Evolutionary conservation across 2,888 invertebrate species (phyloP), one percentile per base, ranked within the genome.

Genomic region (Punctoribates punctum): DNA sequence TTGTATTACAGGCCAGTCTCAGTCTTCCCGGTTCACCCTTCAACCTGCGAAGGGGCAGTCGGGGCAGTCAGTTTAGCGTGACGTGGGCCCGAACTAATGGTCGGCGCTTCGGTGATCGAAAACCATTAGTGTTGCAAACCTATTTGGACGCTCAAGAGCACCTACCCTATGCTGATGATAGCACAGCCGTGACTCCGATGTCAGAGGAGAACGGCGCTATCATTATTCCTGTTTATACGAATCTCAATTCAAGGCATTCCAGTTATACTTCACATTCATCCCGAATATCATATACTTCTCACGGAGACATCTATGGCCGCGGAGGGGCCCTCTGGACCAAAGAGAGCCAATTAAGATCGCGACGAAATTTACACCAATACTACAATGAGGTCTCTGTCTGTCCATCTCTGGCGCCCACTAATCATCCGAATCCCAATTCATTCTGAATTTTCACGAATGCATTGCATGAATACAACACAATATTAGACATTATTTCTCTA

Each of bases 21-120:
- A 96, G 96, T 86, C 90, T 97, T 84, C 96, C 96, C 82, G 96
- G 96, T 82, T 96, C 96, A 81, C 96, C 96, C 82, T 96, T 95
- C 89, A 93, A 93, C 87, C 88, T 91, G 82, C 90, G 96, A 79
- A 90, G 95, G 81, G 92, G 92, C 81, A 94, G 93, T 82, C 89
- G 93, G 81, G 93, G 93, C 81, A 94, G 94, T 82, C 95, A 96
- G 77, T 80, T 79, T 77, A 80, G 80, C 74, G 80, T 94, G 87
- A 90, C 93, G 81, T 82, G 83, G 82, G 87, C 93, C 84, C 89
- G 81, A 48, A 54, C 75, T 11, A 93, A 92, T 84, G 93, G 92
- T 79, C 88, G 93, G 79, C 77, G 89, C 78, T 83, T 83, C 75
- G 90, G 93, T 83, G 96, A 96, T 85, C 89, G 94, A 80, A 95